phyloP scores from a whole-genome alignment of 2,888 invertebrate species.

The Cylindroiulus punctatus region DNA sequence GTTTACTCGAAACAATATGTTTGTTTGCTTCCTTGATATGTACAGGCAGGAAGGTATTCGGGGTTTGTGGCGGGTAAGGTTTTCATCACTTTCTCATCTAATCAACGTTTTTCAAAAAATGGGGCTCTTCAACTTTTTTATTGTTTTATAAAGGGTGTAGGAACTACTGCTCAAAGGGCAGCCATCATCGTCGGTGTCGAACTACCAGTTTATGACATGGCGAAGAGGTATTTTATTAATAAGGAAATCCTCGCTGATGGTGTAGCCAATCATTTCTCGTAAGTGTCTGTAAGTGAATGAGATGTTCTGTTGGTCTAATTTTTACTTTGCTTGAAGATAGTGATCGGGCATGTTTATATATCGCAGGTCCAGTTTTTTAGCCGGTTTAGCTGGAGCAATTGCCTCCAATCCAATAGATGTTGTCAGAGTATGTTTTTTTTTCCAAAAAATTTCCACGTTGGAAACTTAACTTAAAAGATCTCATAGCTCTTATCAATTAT shows the following conservation, averaged over 20 bases:
- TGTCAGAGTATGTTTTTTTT: slow-evolving; percentile 78
- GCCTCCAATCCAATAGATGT: slow-evolving; percentile 96
- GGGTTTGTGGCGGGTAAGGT: slow-evolving; percentile 84
- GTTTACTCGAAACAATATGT: slow-evolving; percentile 69
- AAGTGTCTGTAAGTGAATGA: slow-evolving; percentile 62
- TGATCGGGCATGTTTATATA: slow-evolving; percentile 54
- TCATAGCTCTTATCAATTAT: slow-evolving; percentile 27
- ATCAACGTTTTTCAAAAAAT: not conserved
- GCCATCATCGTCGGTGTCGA: slow-evolving; percentile 94
- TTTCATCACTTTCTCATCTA: not conserved
- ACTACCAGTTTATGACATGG: slow-evolving; percentile 91
- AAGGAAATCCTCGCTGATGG: slow-evolving; percentile 78
- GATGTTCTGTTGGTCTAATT: slow-evolving; percentile 20
- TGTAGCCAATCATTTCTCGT: slow-evolving; percentile 87
- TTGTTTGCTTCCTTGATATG: slow-evolving; percentile 83
- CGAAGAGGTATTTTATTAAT: slow-evolving; percentile 73
- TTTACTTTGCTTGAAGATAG: slow-evolving; percentile 44
- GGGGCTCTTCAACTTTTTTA: slow-evolving; percentile 5
- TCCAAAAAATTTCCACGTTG: not conserved
- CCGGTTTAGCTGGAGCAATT: slow-evolving; percentile 90
- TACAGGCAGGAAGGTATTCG: slow-evolving; percentile 83
- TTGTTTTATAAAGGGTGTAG: slow-evolving; percentile 78
- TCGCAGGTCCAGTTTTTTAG: slow-evolving; percentile 85
- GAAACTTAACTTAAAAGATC: not conserved
- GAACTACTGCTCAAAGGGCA: slow-evolving; percentile 91